Percentiles rank a stretch among this genome's conserved stretches.
These are phyloP conservation scores for Antigone vipio DNA, from an alignment of 2,113 vertebrate genomes.

Conservation along the genomic window DNA sequence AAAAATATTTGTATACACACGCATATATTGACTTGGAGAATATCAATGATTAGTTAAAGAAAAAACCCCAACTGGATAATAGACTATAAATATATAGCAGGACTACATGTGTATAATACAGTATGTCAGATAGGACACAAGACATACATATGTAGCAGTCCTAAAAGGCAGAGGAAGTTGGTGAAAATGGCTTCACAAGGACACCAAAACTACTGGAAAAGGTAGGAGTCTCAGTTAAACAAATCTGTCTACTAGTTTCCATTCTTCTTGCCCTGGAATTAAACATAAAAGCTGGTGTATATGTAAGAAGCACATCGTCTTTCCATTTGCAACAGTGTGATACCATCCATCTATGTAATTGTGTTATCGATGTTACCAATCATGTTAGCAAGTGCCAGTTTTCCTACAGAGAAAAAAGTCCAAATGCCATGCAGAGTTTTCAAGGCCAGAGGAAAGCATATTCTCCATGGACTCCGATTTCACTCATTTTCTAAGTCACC, in stretches of 20 bases:
- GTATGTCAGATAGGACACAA: neutral
- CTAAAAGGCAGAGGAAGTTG: neutral
- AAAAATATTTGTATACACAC: neutral
- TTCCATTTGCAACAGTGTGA: neutral
- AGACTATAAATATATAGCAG: neutral
- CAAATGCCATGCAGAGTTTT: neutral
- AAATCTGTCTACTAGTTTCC: neutral
- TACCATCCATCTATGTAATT: neutral
- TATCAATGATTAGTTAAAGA: neutral
- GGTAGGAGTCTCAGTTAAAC: neutral
- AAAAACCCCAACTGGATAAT: neutral
- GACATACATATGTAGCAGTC: neutral
- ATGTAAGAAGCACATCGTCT: neutral
- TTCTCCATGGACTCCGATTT: neutral
- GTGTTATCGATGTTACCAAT: neutral
- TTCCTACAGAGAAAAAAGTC: neutral
- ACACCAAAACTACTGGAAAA: neutral
- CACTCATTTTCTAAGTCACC: neutral
- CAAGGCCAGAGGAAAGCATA: neutral
- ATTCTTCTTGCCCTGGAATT: neutral
- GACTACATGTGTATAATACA: neutral
- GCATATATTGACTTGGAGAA: neutral
- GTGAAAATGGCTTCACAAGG: neutral
- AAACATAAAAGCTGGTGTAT: neutral
- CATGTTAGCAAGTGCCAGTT: neutral